phyloP scores from a whole-genome alignment of 2,113 vertebrate species.

The Erinaceus europaeus region DNA sequence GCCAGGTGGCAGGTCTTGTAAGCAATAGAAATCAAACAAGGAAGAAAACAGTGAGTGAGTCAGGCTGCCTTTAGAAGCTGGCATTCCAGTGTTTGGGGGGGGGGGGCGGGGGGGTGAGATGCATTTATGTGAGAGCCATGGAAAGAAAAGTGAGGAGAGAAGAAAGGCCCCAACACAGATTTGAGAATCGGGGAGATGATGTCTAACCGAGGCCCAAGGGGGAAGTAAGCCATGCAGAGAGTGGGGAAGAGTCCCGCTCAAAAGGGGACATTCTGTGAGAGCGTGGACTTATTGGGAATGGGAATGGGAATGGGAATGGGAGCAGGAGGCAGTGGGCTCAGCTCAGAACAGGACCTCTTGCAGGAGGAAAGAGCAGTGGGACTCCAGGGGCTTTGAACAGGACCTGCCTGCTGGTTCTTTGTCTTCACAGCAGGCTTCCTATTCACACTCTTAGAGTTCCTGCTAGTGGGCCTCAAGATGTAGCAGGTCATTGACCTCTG shows the following conservation, averaged over 20 bases:
- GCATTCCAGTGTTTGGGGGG: neutral
- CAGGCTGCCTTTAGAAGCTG: slow-evolving; percentile 43
- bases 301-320: neutral
- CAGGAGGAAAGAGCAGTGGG: neutral
- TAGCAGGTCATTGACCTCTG: slow-evolving; percentile 4
- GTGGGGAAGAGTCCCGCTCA: neutral
- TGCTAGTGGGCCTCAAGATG: slow-evolving; percentile 20
- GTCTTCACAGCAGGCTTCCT: neutral
- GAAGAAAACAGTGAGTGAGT: slow-evolving; percentile 45
- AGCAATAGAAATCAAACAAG: slow-evolving; percentile 25
- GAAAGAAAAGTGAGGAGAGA: neutral
- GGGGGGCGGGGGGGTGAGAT: neutral
- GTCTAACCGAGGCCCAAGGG: neutral
- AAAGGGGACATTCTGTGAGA: no score
- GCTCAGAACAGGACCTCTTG: neutral
- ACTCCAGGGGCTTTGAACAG: neutral
- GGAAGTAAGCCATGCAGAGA: neutral
- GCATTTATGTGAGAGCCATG: neutral
- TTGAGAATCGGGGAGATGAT: neutral
- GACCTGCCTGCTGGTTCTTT: neutral
- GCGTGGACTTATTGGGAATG: neutral
- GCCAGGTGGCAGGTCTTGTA: slow-evolving; percentile 42
- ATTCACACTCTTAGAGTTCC: neutral
- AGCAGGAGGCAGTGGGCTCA: neutral
- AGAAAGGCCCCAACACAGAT: neutral